phyloP scores from a whole-genome alignment of 23 tunicate genomes.

The Halocynthia roretzi region DNA sequence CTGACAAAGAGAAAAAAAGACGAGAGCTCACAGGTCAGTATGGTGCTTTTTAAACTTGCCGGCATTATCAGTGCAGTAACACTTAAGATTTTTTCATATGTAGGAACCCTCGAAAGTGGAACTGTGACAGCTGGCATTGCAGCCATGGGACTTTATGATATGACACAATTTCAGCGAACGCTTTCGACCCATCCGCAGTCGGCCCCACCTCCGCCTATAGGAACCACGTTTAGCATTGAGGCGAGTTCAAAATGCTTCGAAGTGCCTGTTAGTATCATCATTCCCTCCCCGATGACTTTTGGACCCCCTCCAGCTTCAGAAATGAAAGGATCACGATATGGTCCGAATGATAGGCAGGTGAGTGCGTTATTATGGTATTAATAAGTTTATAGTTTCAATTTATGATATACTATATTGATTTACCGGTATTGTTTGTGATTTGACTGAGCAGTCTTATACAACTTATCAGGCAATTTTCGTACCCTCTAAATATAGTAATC shows the following conservation, averaged over 20 bases:
- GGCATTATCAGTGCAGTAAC: not conserved
- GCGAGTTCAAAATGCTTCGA: slow-evolving; percentile 70
- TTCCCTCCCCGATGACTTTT: slow-evolving; percentile 69
- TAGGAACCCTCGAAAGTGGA: slow-evolving; percentile 85
- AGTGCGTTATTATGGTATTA: not conserved
- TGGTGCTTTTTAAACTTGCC: not conserved
- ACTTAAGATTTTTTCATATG: not conserved
- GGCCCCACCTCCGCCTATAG: slow-evolving; percentile 63
- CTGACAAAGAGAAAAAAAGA: slow-evolving; percentile 57
- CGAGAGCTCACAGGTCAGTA: slow-evolving; percentile 61
- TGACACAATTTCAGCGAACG: slow-evolving; percentile 20
- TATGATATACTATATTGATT: not conserved
- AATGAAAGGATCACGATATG: slow-evolving; percentile 29
- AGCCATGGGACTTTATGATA: slow-evolving; percentile 44
- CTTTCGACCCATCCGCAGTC: slow-evolving; percentile 50
- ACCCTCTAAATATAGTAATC: too few relatives aligned
- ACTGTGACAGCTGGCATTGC: slow-evolving; percentile 77
- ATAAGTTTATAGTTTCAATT: too few relatives aligned
- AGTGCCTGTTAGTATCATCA: slow-evolving; percentile 34
- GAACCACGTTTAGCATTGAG: slow-evolving; percentile 48
- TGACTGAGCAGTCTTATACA: not conserved
- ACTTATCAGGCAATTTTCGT: not conserved
- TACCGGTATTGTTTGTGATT: not conserved
- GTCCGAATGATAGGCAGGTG: slow-evolving; percentile 93
- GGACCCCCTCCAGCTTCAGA: slow-evolving; percentile 90